Conservation (phyloP, 2,888 invertebrate genomes). For the Orchesella flavescens region DNA sequence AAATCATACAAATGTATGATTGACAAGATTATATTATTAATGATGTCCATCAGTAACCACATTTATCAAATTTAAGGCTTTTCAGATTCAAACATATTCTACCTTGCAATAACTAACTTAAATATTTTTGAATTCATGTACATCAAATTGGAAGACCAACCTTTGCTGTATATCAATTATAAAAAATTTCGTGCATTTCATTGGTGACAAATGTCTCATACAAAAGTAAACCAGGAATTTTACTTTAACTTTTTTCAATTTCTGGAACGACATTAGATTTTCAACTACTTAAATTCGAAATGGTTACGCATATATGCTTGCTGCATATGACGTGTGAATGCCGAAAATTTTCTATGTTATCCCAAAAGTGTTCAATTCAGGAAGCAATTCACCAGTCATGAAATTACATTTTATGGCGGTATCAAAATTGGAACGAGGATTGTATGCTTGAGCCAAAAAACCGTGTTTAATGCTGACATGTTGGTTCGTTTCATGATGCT, state of each 20-base stretch:
- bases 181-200: too few relatives aligned
- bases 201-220: background rate
- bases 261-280: background rate
- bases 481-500: conserved; percentile 21
- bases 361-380: conserved; percentile 6
- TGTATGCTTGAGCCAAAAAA: conserved; percentile 30
- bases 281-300: background rate
- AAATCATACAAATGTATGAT: too few relatives aligned
- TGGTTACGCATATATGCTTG: background rate
- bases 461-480: conserved; percentile 14
- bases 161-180: too few relatives aligned
- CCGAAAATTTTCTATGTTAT: background rate
- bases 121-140: too few relatives aligned
- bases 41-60: too few relatives aligned
- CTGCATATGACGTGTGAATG: background rate
- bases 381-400: conserved; percentile 35
- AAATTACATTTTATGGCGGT: conserved; percentile 26
- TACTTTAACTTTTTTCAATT: background rate
- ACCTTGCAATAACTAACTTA: too few relatives aligned
- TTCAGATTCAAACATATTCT: too few relatives aligned
- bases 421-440: conserved; percentile 40
- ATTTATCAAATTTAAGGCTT: too few relatives aligned
- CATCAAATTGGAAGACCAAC: too few relatives aligned
- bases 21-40: too few relatives aligned
- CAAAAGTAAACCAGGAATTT: background rate